Conservation (phyloP, 2,888 invertebrate species). For the Plagodis pulveraria region DNA sequence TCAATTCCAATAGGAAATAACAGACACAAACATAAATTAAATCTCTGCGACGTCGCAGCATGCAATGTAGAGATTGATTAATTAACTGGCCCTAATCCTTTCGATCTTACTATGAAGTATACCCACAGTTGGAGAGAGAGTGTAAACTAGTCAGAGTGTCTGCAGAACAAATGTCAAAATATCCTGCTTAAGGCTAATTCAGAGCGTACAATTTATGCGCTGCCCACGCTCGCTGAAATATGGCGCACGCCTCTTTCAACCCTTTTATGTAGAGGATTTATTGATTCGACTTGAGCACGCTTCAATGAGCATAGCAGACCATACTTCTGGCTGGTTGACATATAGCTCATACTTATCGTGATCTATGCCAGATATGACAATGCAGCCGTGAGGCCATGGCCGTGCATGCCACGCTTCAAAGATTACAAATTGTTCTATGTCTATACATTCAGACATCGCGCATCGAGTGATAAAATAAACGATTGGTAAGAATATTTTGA, state of each 20-base stretch:
- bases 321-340: constrained; percentile 62
- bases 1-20: constrained; percentile 18
- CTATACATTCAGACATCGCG: constrained; percentile 2
- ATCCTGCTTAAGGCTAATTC: constrained; percentile 76
- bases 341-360: constrained; percentile 69
- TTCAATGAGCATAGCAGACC: constrained; percentile 58
- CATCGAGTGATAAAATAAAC: neutral
- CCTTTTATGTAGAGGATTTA: constrained; percentile 80
- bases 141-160: constrained; percentile 65
- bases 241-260: constrained; percentile 71
- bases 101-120: constrained; percentile 43
- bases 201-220: constrained; percentile 74
- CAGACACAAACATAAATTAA: constrained; percentile 30
- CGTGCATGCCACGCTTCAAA: constrained; percentile 53
- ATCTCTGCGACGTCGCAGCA: constrained; percentile 26
- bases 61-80: constrained; percentile 33
- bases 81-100: constrained; percentile 36
- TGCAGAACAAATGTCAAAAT: constrained; percentile 70
- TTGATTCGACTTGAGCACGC: constrained; percentile 66
- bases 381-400: constrained; percentile 50
- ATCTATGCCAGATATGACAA: constrained; percentile 61
- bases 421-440: constrained; percentile 51
- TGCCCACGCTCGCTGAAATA: constrained; percentile 77
- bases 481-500: neutral
- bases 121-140: constrained; percentile 49